Evolutionary conservation across 2,797 vertebrate species (phyloP).

Genomic region (Leptodactylus fallax): DNA sequence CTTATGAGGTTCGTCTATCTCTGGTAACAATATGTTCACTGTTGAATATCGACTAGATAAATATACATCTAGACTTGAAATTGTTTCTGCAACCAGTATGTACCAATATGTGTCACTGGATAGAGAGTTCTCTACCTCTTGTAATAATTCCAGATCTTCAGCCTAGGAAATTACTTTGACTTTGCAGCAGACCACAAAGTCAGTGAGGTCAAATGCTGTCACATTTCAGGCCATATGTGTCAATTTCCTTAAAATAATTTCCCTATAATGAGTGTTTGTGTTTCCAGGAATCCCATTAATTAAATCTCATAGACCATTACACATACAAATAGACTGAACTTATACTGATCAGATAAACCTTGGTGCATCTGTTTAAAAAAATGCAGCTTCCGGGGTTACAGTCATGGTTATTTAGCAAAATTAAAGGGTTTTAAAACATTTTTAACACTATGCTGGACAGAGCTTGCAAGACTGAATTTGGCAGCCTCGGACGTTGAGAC

Average conservation of each 20-base stretch:
- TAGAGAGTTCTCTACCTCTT: neutral
- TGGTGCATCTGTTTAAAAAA: neutral
- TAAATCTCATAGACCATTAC: constrained; percentile 16
- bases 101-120: neutral
- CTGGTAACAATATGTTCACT: no score
- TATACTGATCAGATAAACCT: neutral
- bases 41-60: no score
- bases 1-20: no score
- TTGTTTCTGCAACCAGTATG: neutral
- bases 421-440: no score
- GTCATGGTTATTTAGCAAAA: neutral
- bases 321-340: constrained; percentile 7
- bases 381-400: neutral
- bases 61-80: no score
- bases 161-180: constrained; percentile 9
- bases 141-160: neutral
- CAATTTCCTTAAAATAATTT: constrained; percentile 3
- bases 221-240: neutral
- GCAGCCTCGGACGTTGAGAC: no score
- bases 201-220: neutral
- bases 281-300: constrained; percentile 15
- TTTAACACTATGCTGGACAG: no score
- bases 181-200: constrained; percentile 4
- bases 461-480: no score
- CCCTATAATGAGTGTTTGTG: constrained; percentile 22